Evolutionary conservation across 2,797 vertebrate species (phyloP).

Genomic region (Lerista edwardsae): DNA sequence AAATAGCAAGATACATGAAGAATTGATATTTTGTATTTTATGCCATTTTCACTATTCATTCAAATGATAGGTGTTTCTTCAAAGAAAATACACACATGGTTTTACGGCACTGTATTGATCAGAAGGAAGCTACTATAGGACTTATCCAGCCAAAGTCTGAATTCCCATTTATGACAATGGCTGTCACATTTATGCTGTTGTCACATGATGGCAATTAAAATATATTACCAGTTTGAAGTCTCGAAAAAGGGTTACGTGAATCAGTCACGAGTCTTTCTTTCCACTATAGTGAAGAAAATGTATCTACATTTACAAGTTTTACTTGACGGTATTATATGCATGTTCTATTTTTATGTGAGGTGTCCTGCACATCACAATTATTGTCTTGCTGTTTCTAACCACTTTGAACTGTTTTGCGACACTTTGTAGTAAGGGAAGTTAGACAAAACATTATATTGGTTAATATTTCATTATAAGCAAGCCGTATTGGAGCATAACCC

Average conservation of each 20-base stretch:
- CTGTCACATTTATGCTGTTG: too few relatives aligned
- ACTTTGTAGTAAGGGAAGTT: slow-evolving; percentile 14
- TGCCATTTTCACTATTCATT: neutral
- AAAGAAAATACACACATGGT: neutral
- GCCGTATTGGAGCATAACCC: slow-evolving; percentile 48
- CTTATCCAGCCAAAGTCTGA: neutral
- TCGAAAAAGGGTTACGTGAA: neutral
- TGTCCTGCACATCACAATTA: neutral
- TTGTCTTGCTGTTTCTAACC: slow-evolving; percentile 16
- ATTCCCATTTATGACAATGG: neutral
- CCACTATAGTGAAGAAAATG: neutral
- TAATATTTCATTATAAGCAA: slow-evolving; percentile 54
- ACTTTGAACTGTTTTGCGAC: slow-evolving; percentile 10
- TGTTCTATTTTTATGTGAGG: neutral
- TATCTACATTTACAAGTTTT: neutral
- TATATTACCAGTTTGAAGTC: neutral
- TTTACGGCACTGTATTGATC: neutral
- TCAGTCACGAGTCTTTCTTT: neutral
- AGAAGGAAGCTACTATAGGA: neutral
- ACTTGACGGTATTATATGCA: neutral
- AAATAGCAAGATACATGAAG: neutral
- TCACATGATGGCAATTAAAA: neutral
- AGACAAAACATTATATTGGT: slow-evolving; percentile 50
- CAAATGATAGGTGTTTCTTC: neutral
- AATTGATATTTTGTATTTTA: neutral